phyloP scores from a whole-genome alignment of 1,140 invertebrate species.

The Arion vulgaris region DNA sequence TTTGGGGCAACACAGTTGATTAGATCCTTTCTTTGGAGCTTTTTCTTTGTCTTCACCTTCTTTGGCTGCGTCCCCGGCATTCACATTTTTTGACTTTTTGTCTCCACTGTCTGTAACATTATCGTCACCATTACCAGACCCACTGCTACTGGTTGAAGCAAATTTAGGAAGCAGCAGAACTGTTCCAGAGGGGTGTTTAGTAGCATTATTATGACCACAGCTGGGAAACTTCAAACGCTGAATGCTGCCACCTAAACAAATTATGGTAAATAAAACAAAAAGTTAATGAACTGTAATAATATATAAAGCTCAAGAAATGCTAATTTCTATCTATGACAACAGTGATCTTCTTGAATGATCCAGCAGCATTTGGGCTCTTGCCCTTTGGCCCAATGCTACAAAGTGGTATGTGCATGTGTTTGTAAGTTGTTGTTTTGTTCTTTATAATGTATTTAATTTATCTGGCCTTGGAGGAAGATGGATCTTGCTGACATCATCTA shows the following conservation, averaged over 20 bases:
- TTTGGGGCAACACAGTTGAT: conserved; percentile 88
- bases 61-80: conserved; percentile 8
- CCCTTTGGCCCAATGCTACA: no score
- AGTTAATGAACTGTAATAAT: no score
- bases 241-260: conserved; percentile 5
- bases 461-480: no score
- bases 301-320: no score
- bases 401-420: no score
- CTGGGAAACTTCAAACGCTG: background rate
- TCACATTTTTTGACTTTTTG: conserved; percentile 44
- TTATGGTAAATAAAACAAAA: background rate
- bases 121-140: background rate
- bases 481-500: no score
- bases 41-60: conserved; percentile 47
- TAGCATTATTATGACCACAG: background rate
- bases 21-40: conserved; percentile 68
- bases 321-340: no score
- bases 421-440: no score
- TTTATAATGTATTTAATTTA: no score
- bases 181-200: background rate
- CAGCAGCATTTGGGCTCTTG: no score
- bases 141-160: background rate
- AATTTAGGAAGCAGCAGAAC: background rate
- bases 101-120: conserved; percentile 25
- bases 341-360: no score